Evolutionary conservation across 2,113 vertebrate species (phyloP), one percentile per base, ranked within the genome.

Genomic region (Anolis sagrei): DNA sequence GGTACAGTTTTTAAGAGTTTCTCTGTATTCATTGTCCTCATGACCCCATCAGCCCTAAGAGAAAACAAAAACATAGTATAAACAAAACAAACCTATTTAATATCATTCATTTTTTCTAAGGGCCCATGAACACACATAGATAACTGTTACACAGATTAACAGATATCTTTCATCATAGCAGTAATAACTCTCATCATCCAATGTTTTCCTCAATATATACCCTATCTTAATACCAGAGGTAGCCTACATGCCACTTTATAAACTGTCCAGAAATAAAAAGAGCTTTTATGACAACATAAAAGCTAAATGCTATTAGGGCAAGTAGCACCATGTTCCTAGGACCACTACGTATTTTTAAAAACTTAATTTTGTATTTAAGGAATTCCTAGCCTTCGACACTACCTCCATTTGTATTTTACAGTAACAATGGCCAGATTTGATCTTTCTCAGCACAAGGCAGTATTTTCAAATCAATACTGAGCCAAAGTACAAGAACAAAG

Each of bases 11-110:
- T 98, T 83, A 98, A 90, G 64, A 98, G 97, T 92, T 99, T 99
- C 96, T 99, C 98, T 93, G 98, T 99, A 94, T 96, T 99, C 98
- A 99, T 99, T 91, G 97, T 99, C 95, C 98, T 97, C 98, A 99
- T 99, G 73, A 99, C 97, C 83, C 98, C 98, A 77, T 99, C 98
- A 94, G 98, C 97, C 88, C 98, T 99, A 90, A 94, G 83, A 54
- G 82, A 88, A 93, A 91, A 19, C 85, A 72, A 21, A 79, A 49
- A 86, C 49, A 29, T n/a, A 89, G 64, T 11, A 75, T 34, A 23
- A 90, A 84, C 8, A 94, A 74, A 0, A 70, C 13, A 87, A 86
- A 84, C 32, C 8, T 34, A 36, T 58, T 78, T 51, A 8, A 19
- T 36, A 34, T 49, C 4, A 80, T 7, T 13, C 1, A 11, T 39